Evolutionary conservation across 2,888 invertebrate species (phyloP), one percentile per base, ranked within the genome.

Genomic region (Noctua fimbriata): DNA sequence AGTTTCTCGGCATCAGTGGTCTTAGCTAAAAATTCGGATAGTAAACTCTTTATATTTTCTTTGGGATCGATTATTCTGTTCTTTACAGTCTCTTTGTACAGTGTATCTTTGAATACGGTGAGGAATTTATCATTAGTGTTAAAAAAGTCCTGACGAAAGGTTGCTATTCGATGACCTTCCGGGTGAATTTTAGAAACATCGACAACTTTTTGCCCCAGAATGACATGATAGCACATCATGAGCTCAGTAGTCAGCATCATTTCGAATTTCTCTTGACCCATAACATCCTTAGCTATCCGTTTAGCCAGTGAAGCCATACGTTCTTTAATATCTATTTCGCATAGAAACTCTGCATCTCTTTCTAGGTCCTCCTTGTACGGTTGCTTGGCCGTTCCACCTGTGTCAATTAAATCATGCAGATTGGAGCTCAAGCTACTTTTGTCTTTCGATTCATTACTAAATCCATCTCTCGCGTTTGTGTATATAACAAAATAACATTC

Each of bases 401-500:
- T n/a, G 16, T n/a, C n/a, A 9, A 69, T 69, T 28, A 69, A 44
- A 44, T 67, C 44, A n/a, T 67, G 41, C 16, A 67, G 16, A 67
- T n/a, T 41, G 24, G 41, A 16, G 14, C 16, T 7, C 18, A 69
- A 47, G 16, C 44, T 44, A 18, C 44, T n/a, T 21, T 36, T 21
- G 10, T 1, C 9, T 65, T 65, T 21, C 10, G n/a, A 2, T 1
- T 67, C 18, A 18, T 67, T 44, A 67, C 10, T 69, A 18, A 44
- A 44, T 44, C 10, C 10, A n/a, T 44, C 69, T 12, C 6, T 69
- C 18, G 69, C 69, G 44, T 3, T 47, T 69, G 69, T 69, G 44
- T 69, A 69, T 28, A 69, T 69, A 16, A 69, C 69, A 18, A 69
- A 69, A n/a, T 44, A 69, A 44, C 69, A 47, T 69, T 69, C 69